A percentile compares a stretch with the other conserved stretches of the same genome.
Evolutionary conservation across 1,140 invertebrate genomes (phyloP).

Genomic region (Drosophila ironensis): DNA sequence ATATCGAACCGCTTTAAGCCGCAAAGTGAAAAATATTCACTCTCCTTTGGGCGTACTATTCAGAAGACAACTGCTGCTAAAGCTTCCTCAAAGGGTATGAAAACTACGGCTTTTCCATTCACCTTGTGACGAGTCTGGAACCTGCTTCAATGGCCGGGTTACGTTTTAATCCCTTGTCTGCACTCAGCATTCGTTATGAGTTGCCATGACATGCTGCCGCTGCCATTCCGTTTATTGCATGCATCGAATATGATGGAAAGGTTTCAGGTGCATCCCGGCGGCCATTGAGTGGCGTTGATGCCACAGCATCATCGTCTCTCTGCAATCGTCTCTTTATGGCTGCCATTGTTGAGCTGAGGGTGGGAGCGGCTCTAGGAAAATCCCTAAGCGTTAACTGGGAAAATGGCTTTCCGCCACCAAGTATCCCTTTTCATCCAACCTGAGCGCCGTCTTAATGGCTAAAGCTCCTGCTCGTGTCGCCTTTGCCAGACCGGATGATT

Average conservation of each 20-base stretch:
- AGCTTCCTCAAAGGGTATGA: background rate
- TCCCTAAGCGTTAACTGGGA: slow-evolving; percentile 60
- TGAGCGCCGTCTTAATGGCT: slow-evolving; percentile 8
- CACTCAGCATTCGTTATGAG: slow-evolving; percentile 34
- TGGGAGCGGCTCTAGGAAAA: slow-evolving; percentile 27
- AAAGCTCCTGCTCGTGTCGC: too few relatives aligned
- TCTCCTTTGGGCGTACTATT: too few relatives aligned
- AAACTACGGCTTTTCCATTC: slow-evolving; percentile 54
- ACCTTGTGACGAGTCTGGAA: slow-evolving; percentile 9
- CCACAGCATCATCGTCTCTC: slow-evolving; percentile 6
- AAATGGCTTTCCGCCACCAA: slow-evolving; percentile 63
- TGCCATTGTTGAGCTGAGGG: slow-evolving; percentile 38
- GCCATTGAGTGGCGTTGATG: slow-evolving; percentile 2
- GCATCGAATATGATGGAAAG: slow-evolving; percentile 45
- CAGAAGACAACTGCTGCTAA: too few relatives aligned
- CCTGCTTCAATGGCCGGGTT: slow-evolving; percentile 29
- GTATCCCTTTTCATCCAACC: slow-evolving; percentile 24
- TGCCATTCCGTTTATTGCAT: slow-evolving; percentile 61
- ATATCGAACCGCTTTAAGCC: too few relatives aligned
- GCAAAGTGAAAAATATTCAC: too few relatives aligned
- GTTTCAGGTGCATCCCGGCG: background rate
- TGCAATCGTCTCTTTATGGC: slow-evolving; percentile 63
- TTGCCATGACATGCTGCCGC: slow-evolving; percentile 51
- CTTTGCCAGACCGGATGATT: slow-evolving; percentile 6
- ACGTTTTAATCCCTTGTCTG: slow-evolving; percentile 45